Conservation (phyloP, 2,797 vertebrate genomes). For the Myotis daubentonii region DNA sequence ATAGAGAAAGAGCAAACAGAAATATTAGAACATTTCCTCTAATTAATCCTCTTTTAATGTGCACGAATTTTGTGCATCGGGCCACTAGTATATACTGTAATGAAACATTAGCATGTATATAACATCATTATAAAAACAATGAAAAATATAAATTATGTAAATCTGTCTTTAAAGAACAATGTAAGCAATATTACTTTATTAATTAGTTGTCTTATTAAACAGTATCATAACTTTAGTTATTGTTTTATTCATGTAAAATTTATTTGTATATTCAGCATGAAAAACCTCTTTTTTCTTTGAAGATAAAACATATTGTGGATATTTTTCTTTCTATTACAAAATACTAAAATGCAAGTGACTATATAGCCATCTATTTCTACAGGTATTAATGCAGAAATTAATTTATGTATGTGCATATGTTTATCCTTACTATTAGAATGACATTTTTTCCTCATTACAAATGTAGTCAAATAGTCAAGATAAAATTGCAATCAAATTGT, state of each 20-base stretch:
- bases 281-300: neutral
- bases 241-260: neutral
- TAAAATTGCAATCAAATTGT: neutral
- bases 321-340: slow-evolving; percentile 20
- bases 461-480: neutral
- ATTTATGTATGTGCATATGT: neutral
- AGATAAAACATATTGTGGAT: neutral
- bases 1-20: too few relatives aligned
- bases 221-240: neutral
- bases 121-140: neutral
- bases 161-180: neutral
- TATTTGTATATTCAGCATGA: neutral
- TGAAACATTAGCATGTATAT: neutral
- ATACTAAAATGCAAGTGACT: neutral
- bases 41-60: too few relatives aligned
- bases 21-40: too few relatives aligned
- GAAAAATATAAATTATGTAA: neutral
- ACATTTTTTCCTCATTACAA: neutral
- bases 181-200: neutral
- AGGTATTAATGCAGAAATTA: neutral
- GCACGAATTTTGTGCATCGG: too few relatives aligned
- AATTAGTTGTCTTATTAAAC: neutral
- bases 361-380: neutral
- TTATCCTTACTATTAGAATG: neutral
- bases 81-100: neutral